A percentile compares a stretch with the other conserved stretches of the same genome.
Conservation (phyloP, 2,888 invertebrate species). For the Drosophila anceps region DNA sequence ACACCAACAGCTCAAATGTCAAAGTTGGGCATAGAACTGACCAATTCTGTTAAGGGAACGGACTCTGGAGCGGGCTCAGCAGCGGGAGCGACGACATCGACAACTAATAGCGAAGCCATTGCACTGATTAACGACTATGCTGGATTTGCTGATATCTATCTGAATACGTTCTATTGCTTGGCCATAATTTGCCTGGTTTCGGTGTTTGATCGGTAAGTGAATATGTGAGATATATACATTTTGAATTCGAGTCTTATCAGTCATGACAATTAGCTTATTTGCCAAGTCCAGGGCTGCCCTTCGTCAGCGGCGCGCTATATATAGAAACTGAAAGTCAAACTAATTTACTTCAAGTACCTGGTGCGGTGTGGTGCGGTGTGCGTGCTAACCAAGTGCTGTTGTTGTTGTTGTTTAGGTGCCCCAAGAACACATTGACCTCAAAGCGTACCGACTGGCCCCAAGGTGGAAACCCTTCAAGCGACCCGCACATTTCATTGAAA, state of each 20-base stretch:
- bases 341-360: slow-evolving; percentile 46
- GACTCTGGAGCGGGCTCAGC: slow-evolving; percentile 37
- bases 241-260: slow-evolving; percentile 7
- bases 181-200: slow-evolving; percentile 87
- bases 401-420: slow-evolving; percentile 17
- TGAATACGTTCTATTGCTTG: slow-evolving; percentile 86
- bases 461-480: slow-evolving; percentile 48
- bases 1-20: slow-evolving; percentile 40
- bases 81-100: slow-evolving; percentile 20
- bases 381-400: slow-evolving; percentile 42
- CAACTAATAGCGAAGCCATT: slow-evolving; percentile 46
- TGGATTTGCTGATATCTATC: slow-evolving; percentile 85
- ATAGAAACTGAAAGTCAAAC: slow-evolving; percentile 58
- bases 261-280: slow-evolving; percentile 36
- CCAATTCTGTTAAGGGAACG: slow-evolving; percentile 75
- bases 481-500: slow-evolving; percentile 68
- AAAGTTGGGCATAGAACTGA: slow-evolving; percentile 47
- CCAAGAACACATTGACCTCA: slow-evolving; percentile 78
- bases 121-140: slow-evolving; percentile 83
- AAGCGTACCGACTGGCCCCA: slow-evolving; percentile 47
- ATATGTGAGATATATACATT: slow-evolving; percentile 3
- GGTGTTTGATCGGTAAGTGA: slow-evolving; percentile 87
- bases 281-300: slow-evolving; percentile 39
- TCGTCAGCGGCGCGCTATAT: slow-evolving; percentile 41
- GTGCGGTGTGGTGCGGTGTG: slow-evolving; percentile 33